Evolutionary conservation across 2,888 invertebrate genomes (phyloP), one percentile per base, ranked within the genome.

Genomic region (Dryobota labecula): DNA sequence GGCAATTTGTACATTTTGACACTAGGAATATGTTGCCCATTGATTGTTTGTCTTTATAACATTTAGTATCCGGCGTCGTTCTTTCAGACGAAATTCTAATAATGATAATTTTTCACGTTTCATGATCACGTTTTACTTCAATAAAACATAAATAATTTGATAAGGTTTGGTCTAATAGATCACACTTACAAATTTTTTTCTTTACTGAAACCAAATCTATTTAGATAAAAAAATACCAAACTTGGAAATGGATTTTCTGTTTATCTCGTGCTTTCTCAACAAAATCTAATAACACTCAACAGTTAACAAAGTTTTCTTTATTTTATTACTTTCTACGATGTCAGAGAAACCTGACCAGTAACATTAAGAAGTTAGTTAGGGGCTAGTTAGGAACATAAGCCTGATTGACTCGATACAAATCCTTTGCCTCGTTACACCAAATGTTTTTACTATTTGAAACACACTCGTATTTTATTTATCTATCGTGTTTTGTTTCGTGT

Each of bases 321-420:
- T 69, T 69, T n/a, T 33, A 68, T 38, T 75, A 56, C 43, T 33
- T 45, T 20, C 15, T 38, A 20, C 7, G 15, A 72, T 36, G 56
- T 57, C 41, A 51, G n/a, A 61, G 15, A n/a, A 63, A 38, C 49
- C n/a, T 53, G 41, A 43, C 57, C 7, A 53, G 47, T 61, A 51
- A 75, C 18, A 8, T 13, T 71, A 51, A 61, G 38, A 45, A 63
- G 62, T 62, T 62, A 60, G 54, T 64, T 45, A 64, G 38, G 9
- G 15, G 53, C 41, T 69, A 69, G 49, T 70, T 75, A 78, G 47
- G 66, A 47, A 24, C 66, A 33, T 75, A 78, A 80, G 51, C 56
- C 54, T 71, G 71, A 80, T 78, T 67, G 76, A 71, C 51, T 60
- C 33, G 7, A 76, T 64, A 78, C 60, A 64, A 67, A 76, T 80